Evolutionary conservation across 1,140 invertebrate species (phyloP), one percentile per base, ranked within the genome.

Genomic region (Brachionus rotundiformis): DNA sequence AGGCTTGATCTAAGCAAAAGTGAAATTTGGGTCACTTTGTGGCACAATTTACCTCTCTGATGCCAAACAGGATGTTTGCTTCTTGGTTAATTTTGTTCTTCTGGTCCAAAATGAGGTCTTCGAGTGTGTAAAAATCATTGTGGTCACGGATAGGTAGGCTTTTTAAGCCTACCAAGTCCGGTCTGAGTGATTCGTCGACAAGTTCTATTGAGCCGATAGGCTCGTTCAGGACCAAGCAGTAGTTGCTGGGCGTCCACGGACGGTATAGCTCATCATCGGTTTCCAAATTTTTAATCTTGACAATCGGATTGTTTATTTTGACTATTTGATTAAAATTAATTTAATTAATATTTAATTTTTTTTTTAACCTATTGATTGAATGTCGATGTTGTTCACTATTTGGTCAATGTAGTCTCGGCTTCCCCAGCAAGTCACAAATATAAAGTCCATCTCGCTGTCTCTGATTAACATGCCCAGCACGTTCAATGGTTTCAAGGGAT

Each of bases 361-460:
- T 4, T 13, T 2, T 39, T 41, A 11, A 63, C 76, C 31, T 41
- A 59, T 59, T 29, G 76, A 54, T 29, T 47, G 31, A 2, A 41
- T 79, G 10, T 79, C 36, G 7, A 79, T 59, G 8, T 23, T 54
- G 13, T 41, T 79, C 0, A 19, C 47, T 3, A 79, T 19, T 27
- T 54, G 19, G 5, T 79, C 47, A 19, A 79, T 54, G 36, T n/a
- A 79, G 39, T 79, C 76, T 36, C 36, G 33, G 25, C 76, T 33
- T 2, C 47, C 76, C 76, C 76, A 79, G 23, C 31, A 36, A 39
- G n/a, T 59, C 10, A 79, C 44, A 41, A 27, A 29, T 8, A 79
- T 63, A 79, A 59, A 79, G 31, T 79, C 76, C 29, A 59, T 63
- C 29, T 59, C 47, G 27, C 2, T 54, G n/a, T 79, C 76, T 79